Conservation (phyloP, 1,140 invertebrate genomes). For the Geopemphigus sp. region DNA sequence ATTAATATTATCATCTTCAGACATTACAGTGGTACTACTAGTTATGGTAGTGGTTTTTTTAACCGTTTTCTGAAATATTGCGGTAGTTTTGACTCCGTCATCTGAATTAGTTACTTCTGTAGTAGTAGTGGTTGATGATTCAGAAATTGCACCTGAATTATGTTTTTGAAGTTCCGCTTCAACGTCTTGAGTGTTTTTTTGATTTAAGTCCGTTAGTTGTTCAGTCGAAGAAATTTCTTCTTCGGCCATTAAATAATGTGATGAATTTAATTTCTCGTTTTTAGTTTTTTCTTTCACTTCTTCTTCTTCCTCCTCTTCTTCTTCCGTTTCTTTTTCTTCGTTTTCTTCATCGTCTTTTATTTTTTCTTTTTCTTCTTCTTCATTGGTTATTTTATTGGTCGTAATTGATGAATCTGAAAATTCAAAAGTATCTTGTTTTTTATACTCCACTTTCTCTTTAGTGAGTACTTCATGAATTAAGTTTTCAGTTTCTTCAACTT, state of each 20-base stretch:
- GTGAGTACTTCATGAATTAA: background rate
- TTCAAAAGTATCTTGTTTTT: too few species aligned
- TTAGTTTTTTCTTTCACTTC: too few species aligned
- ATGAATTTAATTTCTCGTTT: too few species aligned
- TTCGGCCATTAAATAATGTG: too few species aligned
- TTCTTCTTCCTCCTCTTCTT: too few species aligned
- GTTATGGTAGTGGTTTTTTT: conserved; percentile 23
- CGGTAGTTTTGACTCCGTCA: conserved; percentile 15
- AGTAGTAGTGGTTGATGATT: conserved; percentile 8
- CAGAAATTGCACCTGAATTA: background rate
- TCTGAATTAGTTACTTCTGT: conserved; percentile 23
- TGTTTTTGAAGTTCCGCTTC: background rate
- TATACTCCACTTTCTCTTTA: background rate
- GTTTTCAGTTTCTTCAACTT: conserved; percentile 4
- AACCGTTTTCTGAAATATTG: conserved; percentile 12
- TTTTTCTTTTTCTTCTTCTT: background rate
- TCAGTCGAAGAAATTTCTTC: too few species aligned
- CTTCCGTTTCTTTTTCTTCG: too few species aligned
- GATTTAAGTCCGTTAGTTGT: too few species aligned
- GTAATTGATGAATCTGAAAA: background rate
- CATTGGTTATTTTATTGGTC: conserved; percentile 13
- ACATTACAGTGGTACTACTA: conserved; percentile 2
- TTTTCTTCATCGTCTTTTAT: too few species aligned
- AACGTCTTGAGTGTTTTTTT: background rate
- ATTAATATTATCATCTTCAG: background rate